Base-by-base conservation (phyloP, 35 echinoderm and acorn worm genomes). In the Lytechinus variegatus region DNA sequence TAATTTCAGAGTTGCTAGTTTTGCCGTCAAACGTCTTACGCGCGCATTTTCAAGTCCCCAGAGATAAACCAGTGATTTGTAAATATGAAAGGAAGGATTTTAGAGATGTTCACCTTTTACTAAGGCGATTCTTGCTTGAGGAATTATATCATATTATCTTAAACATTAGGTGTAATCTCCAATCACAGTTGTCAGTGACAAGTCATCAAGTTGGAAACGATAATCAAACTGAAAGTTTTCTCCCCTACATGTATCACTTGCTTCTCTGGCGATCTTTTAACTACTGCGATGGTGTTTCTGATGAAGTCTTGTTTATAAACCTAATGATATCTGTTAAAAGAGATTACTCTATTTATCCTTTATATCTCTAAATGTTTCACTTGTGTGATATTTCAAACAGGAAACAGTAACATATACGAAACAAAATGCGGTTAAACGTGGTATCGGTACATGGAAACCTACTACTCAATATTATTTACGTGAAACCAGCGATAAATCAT, bases 371-470 rank as follows among this genome's bases (percentile, higher is more conserved):
- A 24, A 71, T 79, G 66, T 79, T 79, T 79, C 66, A 79, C 66
- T n/a, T 79, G 66, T 79, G 19, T 79, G 66, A 79, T 79, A 24
- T 79, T 79, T 79, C 8, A 24, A 79, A 79, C 4, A 7, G 66
- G 66, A 79, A 79, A 79, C 66, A 79, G 66, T 79, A 79, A 79
- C 66, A 79, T 79, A 79, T 24, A 79, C 66, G 66, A 79, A 79
- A 79, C 66, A 79, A 79, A 79, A 79, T 79, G 66, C 66, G 66
- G 66, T 79, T 79, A 8, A 79, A 79, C 24, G 19, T 16, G 66
- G 66, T 79, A 79, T 79, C 14, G 66, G 21, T 16, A 79, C 61
- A 71, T 13, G 61, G 61, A n/a, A n/a, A 71, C 19, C 7, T 21
- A 79, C n/a, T n/a, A n/a, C n/a, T n/a, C n/a, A n/a, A n/a, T n/a